phyloP scores from a whole-genome alignment of 2,888 invertebrate genomes.

The Conops quadrifasciatus region DNA sequence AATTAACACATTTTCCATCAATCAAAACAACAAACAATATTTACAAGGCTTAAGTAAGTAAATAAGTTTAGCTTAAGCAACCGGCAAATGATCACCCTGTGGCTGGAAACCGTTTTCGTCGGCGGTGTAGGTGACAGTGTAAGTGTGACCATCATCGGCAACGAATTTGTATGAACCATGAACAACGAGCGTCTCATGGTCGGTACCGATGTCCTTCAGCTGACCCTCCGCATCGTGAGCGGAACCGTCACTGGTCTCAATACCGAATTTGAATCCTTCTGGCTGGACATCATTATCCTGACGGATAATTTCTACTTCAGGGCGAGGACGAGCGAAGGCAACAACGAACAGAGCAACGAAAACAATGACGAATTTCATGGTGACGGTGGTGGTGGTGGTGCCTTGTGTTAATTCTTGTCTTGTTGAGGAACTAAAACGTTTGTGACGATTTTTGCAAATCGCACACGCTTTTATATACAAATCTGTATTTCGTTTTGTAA shows the following conservation, averaged over 20 bases:
- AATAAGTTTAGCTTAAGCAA: constrained; percentile 32
- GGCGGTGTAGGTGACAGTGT: constrained; percentile 66
- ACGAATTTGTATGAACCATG: constrained; percentile 67
- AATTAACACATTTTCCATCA: neutral
- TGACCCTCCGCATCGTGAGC: constrained; percentile 66
- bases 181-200: constrained; percentile 66
- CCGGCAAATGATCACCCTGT: constrained; percentile 64
- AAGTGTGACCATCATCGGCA: constrained; percentile 67
- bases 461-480: neutral
- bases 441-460: neutral
- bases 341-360: constrained; percentile 48
- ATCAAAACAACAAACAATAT: neutral
- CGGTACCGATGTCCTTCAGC: constrained; percentile 66
- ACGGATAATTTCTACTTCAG: constrained; percentile 46
- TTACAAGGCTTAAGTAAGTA: neutral
- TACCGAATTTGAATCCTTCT: constrained; percentile 43
- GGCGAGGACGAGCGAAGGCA: constrained; percentile 42
- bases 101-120: constrained; percentile 60
- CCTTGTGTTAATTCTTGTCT: constrained; percentile 12
- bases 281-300: constrained; percentile 48
- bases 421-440: neutral
- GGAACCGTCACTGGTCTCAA: constrained; percentile 67
- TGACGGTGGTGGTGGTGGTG: constrained; percentile 49
- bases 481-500: no score
- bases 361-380: constrained; percentile 52